Conservation (phyloP, 2,113 vertebrate species). For the Muntiacus reevesi region DNA sequence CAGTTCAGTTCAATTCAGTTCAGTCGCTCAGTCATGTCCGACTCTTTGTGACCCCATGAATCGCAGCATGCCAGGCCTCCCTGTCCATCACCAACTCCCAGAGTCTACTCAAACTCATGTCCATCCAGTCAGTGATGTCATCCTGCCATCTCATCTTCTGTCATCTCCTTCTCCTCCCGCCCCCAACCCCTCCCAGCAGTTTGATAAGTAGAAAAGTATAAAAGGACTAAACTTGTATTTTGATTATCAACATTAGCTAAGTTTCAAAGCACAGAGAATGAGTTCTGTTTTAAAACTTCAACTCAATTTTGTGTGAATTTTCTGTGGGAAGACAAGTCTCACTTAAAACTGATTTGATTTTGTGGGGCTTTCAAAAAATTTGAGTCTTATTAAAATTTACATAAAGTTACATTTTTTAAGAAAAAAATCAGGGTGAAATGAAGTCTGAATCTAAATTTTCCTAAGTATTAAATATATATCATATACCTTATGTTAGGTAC, state of each 20-base stretch:
- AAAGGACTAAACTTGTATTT: not conserved
- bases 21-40: too few relatives aligned
- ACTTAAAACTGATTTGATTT: conserved; percentile 17
- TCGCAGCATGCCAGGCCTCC: too few relatives aligned
- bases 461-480: not conserved
- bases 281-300: not conserved
- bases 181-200: too few relatives aligned
- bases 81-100: too few relatives aligned
- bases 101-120: too few relatives aligned
- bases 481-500: not conserved
- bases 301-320: not conserved
- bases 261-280: not conserved
- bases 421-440: not conserved
- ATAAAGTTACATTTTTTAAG: not conserved
- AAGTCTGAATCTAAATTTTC: not conserved
- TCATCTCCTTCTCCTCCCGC: too few relatives aligned
- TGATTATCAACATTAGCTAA: not conserved
- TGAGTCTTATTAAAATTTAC: not conserved
- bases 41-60: too few relatives aligned
- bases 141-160: too few relatives aligned
- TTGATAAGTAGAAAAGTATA: not conserved
- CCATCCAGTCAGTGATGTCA: too few relatives aligned
- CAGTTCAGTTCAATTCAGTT: not conserved
- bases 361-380: not conserved
- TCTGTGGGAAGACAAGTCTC: not conserved